Evolutionary conservation across 2,113 vertebrate species (phyloP).

Genomic region (Menidia beryllina): DNA sequence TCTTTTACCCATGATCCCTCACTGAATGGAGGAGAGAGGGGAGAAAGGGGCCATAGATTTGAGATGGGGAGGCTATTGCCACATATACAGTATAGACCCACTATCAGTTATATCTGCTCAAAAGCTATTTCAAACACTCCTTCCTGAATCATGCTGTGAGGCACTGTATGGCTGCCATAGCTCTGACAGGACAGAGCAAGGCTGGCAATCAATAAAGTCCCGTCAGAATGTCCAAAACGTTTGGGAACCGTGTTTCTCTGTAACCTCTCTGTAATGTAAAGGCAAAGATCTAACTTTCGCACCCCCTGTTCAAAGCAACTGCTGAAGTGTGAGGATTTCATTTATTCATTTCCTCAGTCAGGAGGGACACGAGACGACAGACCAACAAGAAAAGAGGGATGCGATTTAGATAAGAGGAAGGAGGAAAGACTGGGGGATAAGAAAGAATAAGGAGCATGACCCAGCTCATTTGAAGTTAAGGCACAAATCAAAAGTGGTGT

Average conservation of each 20-base stretch:
- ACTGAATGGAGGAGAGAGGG: conserved; percentile 23
- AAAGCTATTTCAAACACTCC: conserved; percentile 49
- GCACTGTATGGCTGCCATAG: conserved; percentile 24
- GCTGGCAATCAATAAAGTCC: conserved; percentile 42
- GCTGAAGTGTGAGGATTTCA: conserved; percentile 35
- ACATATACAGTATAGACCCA: conserved; percentile 51
- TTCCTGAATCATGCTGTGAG: conserved; percentile 22
- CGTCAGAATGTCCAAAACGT: conserved; percentile 46
- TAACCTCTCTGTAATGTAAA: conserved; percentile 60
- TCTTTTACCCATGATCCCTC: conserved; percentile 61
- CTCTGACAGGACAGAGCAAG: conserved; percentile 34
- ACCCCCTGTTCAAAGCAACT: conserved; percentile 49
- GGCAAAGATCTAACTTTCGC: conserved; percentile 56
- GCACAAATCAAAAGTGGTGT: conserved; percentile 65
- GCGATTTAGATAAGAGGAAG: conserved; percentile 34
- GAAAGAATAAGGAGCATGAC: conserved; percentile 16
- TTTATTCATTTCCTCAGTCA: conserved; percentile 12
- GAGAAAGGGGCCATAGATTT: conserved; percentile 25
- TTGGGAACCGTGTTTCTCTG: conserved; percentile 46
- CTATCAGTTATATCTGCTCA: conserved; percentile 47
- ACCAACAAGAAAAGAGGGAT: conserved; percentile 29
- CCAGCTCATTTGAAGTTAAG: conserved; percentile 34
- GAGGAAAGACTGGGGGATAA: conserved; percentile 18
- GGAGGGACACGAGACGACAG: conserved; percentile 17
- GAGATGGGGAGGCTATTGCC: conserved; percentile 44